phyloP scores from a whole-genome alignment of 2,797 vertebrate genomes.

The Pempheris klunzingeri region DNA sequence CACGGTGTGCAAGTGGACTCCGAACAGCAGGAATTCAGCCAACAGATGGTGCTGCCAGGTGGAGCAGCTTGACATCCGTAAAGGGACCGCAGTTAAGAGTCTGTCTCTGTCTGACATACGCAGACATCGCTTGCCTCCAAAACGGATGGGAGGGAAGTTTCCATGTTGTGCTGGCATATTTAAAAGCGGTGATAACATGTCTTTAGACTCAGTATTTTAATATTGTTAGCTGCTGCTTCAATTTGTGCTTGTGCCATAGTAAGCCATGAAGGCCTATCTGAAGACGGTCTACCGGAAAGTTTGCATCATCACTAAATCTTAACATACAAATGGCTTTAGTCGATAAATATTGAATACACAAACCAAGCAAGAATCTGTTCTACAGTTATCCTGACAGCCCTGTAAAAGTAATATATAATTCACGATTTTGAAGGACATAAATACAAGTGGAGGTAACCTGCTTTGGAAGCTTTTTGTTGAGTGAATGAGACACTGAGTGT shows the following conservation, averaged over 20 bases:
- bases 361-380: neutral
- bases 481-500: neutral
- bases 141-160: slow-evolving; percentile 11
- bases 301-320: too few species aligned
- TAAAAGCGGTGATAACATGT: neutral
- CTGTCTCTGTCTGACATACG: slow-evolving; percentile 37
- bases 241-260: neutral
- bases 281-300: too few species aligned
- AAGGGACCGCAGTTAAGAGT: slow-evolving; percentile 53
- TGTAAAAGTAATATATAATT: neutral
- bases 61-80: slow-evolving; percentile 56
- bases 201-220: neutral
- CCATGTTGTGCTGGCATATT: neutral
- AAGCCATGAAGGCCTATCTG: too few species aligned
- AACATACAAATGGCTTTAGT: too few species aligned
- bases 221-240: slow-evolving; percentile 1
- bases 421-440: neutral
- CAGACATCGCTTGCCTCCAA: slow-evolving; percentile 27
- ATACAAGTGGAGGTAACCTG: neutral
- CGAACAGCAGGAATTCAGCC: slow-evolving; percentile 55
- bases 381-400: neutral
- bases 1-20: slow-evolving; percentile 39
- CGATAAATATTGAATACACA: too few species aligned
- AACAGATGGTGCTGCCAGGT: slow-evolving; percentile 68
- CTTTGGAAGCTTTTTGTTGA: neutral